A percentile compares a stretch with the other conserved stretches of the same genome.
phyloP scores from a whole-genome alignment of 30 jellyfish, hydroid and myxozoan species.

The Pseudorhiza aurosa region DNA sequence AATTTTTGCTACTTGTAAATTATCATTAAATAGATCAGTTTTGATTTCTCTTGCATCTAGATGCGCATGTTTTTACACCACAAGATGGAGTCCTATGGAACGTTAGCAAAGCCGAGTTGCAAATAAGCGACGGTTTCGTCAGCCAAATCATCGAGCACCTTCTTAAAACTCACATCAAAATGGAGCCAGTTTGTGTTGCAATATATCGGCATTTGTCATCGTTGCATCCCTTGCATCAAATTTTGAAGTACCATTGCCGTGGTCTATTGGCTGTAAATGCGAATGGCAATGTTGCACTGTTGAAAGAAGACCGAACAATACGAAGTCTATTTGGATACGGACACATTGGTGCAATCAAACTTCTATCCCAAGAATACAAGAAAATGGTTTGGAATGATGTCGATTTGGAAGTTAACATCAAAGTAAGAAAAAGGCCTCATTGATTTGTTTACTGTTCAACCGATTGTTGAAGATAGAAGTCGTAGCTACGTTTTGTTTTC shows the following conservation, averaged over 20 bases:
- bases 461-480: no score
- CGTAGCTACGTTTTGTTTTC: no score
- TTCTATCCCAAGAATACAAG: constrained; percentile 10
- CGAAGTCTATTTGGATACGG: constrained; percentile 30
- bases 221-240: constrained; percentile 79
- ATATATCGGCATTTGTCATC: constrained; percentile 65
- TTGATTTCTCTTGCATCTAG: no score
- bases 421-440: constrained; percentile 29
- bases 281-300: constrained; percentile 16
- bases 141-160: constrained; percentile 73
- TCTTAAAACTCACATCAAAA: constrained; percentile 65
- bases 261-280: constrained; percentile 55
- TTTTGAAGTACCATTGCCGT: constrained; percentile 76
- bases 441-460: no score
- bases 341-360: constrained; percentile 17
- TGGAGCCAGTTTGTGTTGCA: constrained; percentile 79
- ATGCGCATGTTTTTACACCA: constrained; percentile 76
- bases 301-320: not conserved
- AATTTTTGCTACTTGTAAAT: no score
- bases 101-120: constrained; percentile 70
- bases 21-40: no score
- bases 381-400: constrained; percentile 58
- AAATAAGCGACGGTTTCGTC: constrained; percentile 54
- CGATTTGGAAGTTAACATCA: constrained; percentile 11
- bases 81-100: constrained; percentile 62